Base-by-base conservation (phyloP, 2,888 invertebrate species). In the Tenthredo notha region DNA sequence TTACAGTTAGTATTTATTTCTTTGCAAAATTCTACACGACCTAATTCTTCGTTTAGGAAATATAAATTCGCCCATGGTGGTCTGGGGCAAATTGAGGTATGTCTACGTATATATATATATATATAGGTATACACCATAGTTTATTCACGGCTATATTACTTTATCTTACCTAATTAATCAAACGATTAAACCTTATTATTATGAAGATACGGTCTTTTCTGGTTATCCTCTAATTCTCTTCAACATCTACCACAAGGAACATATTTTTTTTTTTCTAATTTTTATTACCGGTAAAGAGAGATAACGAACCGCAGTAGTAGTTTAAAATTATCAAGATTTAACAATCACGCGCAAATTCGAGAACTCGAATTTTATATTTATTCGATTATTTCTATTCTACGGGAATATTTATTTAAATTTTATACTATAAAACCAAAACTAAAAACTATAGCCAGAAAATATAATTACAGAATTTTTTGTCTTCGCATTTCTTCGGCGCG, bases 141-240 rank as follows among this genome's bases (percentile, higher is more conserved):
- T 77, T 50, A 43, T 58, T 78, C 29, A 58, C 58, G 33, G 33
- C 37, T 58, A 21, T 58, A 80, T 61, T 80, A 61, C 61, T 80
- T 80, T 80, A 80, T 80, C 80, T 80, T 21, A 12, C 1, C 37
- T 61, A 80, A 80, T 80, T 80, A 80, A 80, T 80, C 80, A 21
- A 61, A 80, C 61, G 80, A 80, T 80, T 80, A 80, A 80, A 40
- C 61, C 80, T 12, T 40, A 61, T 80, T 40, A 80, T 80, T 58
- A 25, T 25, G 12, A 21, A 80, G 61, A 80, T 80, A 80, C 58
- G 58, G 58, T 80, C 80, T 80, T 80, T 29, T 25, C 15, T 21
- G 25, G 50, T 80, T 80, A 40, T 80, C 61, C 50, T 77, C 77
- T 47, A 43, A 77, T 50, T 77, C 61, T 80, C 58, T 10, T 61